phyloP scores from a whole-genome alignment of 2,797 vertebrate species.

The Adelosebastes latens region DNA sequence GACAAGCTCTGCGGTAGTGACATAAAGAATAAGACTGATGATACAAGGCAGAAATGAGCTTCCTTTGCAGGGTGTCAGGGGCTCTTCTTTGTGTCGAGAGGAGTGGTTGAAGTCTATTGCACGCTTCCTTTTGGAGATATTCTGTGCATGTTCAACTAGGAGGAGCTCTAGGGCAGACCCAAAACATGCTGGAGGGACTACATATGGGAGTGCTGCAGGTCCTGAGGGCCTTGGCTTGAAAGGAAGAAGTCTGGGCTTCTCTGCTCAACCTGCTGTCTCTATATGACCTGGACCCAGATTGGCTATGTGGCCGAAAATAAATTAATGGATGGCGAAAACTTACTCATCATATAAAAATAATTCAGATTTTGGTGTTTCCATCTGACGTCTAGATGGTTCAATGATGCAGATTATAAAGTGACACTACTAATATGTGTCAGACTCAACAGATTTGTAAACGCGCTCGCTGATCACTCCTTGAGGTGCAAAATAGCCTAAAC shows the following conservation, averaged over 20 bases:
- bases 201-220: background rate
- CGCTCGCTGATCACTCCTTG: background rate
- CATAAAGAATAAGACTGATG: background rate
- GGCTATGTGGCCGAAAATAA: background rate
- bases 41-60: background rate
- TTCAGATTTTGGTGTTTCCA: background rate
- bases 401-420: background rate
- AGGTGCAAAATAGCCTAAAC: background rate
- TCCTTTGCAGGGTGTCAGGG: background rate
- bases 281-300: background rate
- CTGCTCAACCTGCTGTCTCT: background rate
- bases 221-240: background rate
- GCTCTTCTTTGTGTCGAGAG: background rate
- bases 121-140: background rate
- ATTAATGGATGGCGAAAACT: background rate
- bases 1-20: background rate
- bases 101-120: background rate
- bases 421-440: background rate
- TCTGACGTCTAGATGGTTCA: background rate
- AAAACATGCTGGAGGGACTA: background rate
- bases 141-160: background rate
- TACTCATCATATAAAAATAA: too few species aligned
- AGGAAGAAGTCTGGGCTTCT: background rate
- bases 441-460: background rate
- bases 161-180: slow-evolving; percentile 1